Evolutionary conservation across 1,140 invertebrate species (phyloP).

Genomic region (Idris sp.): DNA sequence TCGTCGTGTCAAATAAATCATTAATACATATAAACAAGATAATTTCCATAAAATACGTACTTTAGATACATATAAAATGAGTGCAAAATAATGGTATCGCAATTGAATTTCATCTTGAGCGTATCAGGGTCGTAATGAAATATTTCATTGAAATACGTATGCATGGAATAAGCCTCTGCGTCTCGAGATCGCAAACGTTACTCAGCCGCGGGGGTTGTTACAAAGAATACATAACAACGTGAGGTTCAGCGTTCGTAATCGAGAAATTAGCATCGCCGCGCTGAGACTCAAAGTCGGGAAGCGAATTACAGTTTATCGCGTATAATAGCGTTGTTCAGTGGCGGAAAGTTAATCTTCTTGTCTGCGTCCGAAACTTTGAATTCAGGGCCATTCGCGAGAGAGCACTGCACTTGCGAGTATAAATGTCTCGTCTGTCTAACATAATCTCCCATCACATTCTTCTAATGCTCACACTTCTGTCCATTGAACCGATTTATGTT

Average conservation of each 20-base stretch:
- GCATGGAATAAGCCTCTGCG: conserved; percentile 28
- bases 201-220: conserved; percentile 48
- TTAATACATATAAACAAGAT: conserved; percentile 18
- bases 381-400: conserved; percentile 16
- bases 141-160: conserved; percentile 50
- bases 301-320: conserved; percentile 54
- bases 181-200: conserved; percentile 19
- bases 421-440: no score
- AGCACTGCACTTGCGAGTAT: no score
- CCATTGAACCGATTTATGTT: no score
- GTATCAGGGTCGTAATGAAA: conserved; percentile 45
- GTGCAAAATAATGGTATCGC: conserved; percentile 35
- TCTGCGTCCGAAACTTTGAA: conserved; percentile 35
- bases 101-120: conserved; percentile 49
- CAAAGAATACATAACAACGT: conserved; percentile 42
- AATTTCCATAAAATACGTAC: conserved; percentile 22
- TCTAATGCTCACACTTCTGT: neutral
- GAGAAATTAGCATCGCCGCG: conserved; percentile 60
- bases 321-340: conserved; percentile 45
- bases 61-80: conserved; percentile 29
- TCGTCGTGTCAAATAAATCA: no score
- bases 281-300: conserved; percentile 26
- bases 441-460: neutral
- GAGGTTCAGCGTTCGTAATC: conserved; percentile 42
- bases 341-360: conserved; percentile 44